These are phyloP conservation scores for Cherax destructor DNA, from an alignment of 1,140 invertebrate species.

Conservation along the genomic window DNA sequence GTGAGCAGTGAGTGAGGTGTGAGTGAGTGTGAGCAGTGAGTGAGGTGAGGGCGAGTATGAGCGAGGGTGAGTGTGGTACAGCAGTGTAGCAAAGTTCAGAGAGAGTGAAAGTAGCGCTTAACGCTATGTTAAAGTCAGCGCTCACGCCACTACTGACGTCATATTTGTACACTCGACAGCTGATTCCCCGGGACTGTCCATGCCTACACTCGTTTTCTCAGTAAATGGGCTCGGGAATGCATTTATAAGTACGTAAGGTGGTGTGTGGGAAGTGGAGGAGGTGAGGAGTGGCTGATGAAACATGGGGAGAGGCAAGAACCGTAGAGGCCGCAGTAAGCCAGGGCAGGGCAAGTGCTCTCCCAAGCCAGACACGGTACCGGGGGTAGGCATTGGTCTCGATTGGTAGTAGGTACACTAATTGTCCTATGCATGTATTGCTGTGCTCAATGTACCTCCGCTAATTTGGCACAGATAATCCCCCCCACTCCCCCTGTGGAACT, in stretches of 20 bases:
- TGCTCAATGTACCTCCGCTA: neutral
- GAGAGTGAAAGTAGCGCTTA: neutral
- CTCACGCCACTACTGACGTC: constrained; percentile 32
- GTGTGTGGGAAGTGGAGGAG: neutral
- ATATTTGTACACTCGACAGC: constrained; percentile 40
- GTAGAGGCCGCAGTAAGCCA: constrained; percentile 29
- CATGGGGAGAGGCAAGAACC: constrained; percentile 36
- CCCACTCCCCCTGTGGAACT: too few relatives aligned
- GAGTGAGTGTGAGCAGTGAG: neutral
- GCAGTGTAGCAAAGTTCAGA: neutral
- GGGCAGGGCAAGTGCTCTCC: constrained; percentile 13
- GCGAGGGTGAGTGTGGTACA: neutral
- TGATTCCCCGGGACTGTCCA: neutral
- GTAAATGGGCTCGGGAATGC: neutral
- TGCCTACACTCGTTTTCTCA: neutral
- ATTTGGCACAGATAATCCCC: neutral
- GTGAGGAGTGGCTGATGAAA: constrained; percentile 17
- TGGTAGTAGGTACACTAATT: constrained; percentile 32
- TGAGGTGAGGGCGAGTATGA: too few relatives aligned
- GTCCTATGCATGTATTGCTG: neutral
- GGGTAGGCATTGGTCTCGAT: constrained; percentile 34
- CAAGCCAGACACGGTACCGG: constrained; percentile 26
- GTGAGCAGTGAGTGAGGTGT: too few relatives aligned
- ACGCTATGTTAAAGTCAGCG: neutral
- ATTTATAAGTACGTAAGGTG: constrained; percentile 12